Conservation (phyloP, 2,888 invertebrate genomes). For the Bedellia somnulentella region DNA sequence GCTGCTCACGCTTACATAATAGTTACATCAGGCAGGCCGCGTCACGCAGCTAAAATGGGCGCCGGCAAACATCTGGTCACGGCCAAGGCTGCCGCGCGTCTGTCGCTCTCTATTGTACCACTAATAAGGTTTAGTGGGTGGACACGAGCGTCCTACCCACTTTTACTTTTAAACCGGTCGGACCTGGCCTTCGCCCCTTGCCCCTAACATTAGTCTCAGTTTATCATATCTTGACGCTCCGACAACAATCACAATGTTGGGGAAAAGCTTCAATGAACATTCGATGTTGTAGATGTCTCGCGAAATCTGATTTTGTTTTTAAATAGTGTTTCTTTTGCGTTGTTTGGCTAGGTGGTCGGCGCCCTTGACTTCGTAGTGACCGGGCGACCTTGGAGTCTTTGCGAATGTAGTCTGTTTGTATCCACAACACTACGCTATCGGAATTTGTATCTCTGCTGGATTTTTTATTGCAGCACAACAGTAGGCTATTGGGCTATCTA, state of each 20-base stretch:
- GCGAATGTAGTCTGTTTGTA: conserved; percentile 45
- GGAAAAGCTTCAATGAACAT: no score
- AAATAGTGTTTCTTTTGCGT: background rate
- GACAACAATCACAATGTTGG: no score
- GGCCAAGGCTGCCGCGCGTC: conserved; percentile 50
- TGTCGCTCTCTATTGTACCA: conserved; percentile 43
- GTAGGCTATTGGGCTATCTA: no score
- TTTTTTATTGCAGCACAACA: no score
- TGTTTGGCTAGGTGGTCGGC: background rate
- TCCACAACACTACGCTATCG: conserved; percentile 9
- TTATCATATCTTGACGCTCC: no score
- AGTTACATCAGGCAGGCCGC: conserved; percentile 46
- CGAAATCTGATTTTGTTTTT: no score
- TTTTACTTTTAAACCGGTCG: conserved; percentile 56
- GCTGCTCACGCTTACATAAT: conserved; percentile 37
- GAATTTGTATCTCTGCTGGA: background rate
- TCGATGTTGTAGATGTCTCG: no score
- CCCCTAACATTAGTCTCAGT: no score
- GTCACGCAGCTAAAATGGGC: conserved; percentile 54
- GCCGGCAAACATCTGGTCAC: conserved; percentile 43
- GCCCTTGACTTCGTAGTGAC: conserved; percentile 55
- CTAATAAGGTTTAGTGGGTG: conserved; percentile 57
- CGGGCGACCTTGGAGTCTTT: conserved; percentile 47
- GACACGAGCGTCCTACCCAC: conserved; percentile 41
- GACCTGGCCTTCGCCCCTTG: conserved; percentile 35